Evolutionary conservation across 1,140 invertebrate genomes (phyloP).

Genomic region (Drosophila sp.): DNA sequence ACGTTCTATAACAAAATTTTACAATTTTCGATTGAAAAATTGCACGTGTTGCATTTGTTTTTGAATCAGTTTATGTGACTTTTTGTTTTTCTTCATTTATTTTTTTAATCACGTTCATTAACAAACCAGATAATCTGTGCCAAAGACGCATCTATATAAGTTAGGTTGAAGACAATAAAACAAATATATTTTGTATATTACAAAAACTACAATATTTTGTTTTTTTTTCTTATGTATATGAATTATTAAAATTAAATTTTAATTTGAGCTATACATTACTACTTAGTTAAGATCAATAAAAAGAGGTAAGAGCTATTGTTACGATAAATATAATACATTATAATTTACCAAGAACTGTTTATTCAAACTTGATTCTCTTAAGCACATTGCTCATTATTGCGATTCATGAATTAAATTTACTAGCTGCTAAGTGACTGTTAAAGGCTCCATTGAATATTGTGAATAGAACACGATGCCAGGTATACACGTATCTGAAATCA

Average conservation of each 20-base stretch:
- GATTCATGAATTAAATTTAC: too few relatives aligned
- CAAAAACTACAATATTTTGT: too few relatives aligned
- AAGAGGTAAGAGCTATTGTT: too few relatives aligned
- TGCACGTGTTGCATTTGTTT: constrained; percentile 28
- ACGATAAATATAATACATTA: not conserved
- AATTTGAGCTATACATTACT: too few relatives aligned
- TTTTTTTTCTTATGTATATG: too few relatives aligned
- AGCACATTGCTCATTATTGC: too few relatives aligned
- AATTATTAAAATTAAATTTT: too few relatives aligned
- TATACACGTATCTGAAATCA: not conserved
- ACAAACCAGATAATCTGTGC: not conserved
- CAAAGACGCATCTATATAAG: not conserved
- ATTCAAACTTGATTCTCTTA: too few relatives aligned
- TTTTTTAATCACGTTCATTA: not conserved
- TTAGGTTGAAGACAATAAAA: too few relatives aligned
- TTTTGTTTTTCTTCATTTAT: constrained; percentile 3
- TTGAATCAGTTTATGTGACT: constrained; percentile 32
- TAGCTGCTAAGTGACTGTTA: constrained; percentile 8
- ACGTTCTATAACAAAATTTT: not conserved
- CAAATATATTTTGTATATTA: too few relatives aligned
- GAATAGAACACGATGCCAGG: constrained; percentile 1
- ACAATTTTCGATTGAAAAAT: not conserved
- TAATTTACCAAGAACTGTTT: too few relatives aligned
- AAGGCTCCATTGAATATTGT: not conserved
- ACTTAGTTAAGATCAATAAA: too few relatives aligned